Base-by-base conservation (phyloP, 2,888 invertebrate genomes). In the Hylaea fasciaria region DNA sequence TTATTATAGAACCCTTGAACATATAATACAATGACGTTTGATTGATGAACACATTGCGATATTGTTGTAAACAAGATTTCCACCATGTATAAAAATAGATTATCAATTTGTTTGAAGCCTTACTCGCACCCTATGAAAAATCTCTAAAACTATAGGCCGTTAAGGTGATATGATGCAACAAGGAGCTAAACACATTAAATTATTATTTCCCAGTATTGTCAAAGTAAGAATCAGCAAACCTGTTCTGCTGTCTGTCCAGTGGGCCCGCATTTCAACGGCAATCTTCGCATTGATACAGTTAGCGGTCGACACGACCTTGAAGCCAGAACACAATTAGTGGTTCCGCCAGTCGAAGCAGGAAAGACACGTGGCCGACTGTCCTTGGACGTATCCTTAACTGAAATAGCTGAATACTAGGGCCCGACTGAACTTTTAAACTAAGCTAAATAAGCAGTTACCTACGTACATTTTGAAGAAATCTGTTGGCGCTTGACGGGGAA, bases 281-380 rank as follows among this genome's bases (percentile, higher is more conserved):
- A 91, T 90, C 86, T 87, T 85, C 86, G 81, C 80, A 87, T 86
- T 88, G 85, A 81, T 84, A 81, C 74, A 82, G 85, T 86, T 85
- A 85, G 78, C 77, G 73, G 76, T 73, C 71, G 73, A 55, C 52
- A 66, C 73, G 85, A 86, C 91, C 91, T 90, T 89, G 87, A 54
- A 65, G 67, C 73, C 75, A 69, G 77, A 84, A 87, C 84, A 81
- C 87, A 83, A 86, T 86, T 85, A 86, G 70, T 77, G 74, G 78
- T 83, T 84, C 84, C 81, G 84, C 66, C 76, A 73, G 67, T 13
- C 45, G 39, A 61, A 41, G 69, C 72, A 76, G 80, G 78, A 78
- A 46, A 69, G 66, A 69, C 82, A 80, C 83, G 84, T 78, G 83
- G 74, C 65, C 66, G 46, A 68, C 51, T 57, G 75, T 77, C 81